Conservation (phyloP, 2,888 invertebrate species). For the Eurytoma californica region DNA sequence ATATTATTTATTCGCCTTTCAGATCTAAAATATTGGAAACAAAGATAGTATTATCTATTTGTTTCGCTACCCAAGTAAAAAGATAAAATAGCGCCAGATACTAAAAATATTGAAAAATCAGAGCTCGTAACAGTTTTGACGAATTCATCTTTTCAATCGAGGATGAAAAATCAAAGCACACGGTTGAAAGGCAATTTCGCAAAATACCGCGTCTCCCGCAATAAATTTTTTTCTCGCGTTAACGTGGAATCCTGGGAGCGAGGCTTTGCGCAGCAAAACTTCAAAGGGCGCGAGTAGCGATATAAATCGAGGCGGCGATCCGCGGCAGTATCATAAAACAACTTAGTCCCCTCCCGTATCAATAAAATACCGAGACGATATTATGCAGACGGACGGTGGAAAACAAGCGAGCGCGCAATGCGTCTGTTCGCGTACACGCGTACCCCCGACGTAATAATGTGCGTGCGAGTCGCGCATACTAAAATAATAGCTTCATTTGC, state of each 20-base stretch:
- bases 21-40: no score
- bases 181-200: no score
- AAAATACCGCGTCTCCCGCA: no score
- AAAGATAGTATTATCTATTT: no score
- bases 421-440: not conserved
- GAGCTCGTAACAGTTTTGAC: no score
- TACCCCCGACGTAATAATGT: not conserved
- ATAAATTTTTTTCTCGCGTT: not conserved
- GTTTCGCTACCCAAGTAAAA: no score
- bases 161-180: no score
- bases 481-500: slow-evolving; percentile 56
- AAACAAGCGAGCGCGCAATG: slow-evolving; percentile 30
- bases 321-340: slow-evolving; percentile 38
- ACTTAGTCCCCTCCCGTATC: slow-evolving; percentile 41
- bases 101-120: no score
- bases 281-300: slow-evolving; percentile 19
- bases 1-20: no score
- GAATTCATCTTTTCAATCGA: no score
- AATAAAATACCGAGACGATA: slow-evolving; percentile 44
- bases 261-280: not conserved
- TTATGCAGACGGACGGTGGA: slow-evolving; percentile 31
- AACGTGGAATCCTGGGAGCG: not conserved
- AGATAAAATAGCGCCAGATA: no score
- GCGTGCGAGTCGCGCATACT: slow-evolving; percentile 7
- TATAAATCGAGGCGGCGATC: slow-evolving; percentile 33